A percentile compares a stretch with the other conserved stretches of the same genome.
Conservation (phyloP, 2,888 invertebrate genomes). For the Pyrrhosoma nymphula region DNA sequence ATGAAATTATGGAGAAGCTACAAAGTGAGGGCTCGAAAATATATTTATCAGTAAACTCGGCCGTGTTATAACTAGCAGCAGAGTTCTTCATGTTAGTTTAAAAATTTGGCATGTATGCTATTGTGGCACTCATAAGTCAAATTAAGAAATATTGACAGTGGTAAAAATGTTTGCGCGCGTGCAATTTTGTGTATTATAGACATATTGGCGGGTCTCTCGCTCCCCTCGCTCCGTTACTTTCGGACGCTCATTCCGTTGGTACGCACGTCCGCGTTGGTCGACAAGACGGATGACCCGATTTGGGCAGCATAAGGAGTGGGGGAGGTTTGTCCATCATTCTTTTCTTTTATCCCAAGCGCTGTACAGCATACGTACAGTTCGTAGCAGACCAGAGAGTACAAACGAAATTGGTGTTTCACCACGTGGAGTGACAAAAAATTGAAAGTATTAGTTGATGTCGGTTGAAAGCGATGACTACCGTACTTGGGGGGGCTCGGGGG, state of each 20-base stretch:
- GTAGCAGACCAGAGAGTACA: slow-evolving; percentile 15
- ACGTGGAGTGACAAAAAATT: slow-evolving; percentile 60
- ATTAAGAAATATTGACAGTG: neutral
- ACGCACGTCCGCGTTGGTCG: slow-evolving; percentile 51
- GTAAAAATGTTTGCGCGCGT: neutral
- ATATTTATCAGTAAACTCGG: neutral
- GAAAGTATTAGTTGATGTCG: slow-evolving; percentile 45
- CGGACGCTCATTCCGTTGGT: slow-evolving; percentile 44
- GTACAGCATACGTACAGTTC: too few relatives aligned
- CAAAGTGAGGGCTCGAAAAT: neutral
- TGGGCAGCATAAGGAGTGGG: slow-evolving; percentile 56
- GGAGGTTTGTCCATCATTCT: slow-evolving; percentile 64
- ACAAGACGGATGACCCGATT: slow-evolving; percentile 65
- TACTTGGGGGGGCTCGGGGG: slow-evolving; percentile 50
- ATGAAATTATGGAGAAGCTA: neutral
- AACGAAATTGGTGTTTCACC: slow-evolving; percentile 35
- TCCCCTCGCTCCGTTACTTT: neutral
- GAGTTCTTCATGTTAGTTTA: neutral
- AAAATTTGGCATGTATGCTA: neutral
- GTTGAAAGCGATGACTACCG: slow-evolving; percentile 16
- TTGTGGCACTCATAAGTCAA: neutral
- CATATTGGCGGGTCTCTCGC: neutral
- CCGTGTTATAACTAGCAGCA: neutral
- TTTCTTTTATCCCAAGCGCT: slow-evolving; percentile 36
- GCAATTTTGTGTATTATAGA: neutral